Evolutionary conservation across 2,888 invertebrate genomes (phyloP).

Genomic region (Thymelicus sylvestris): DNA sequence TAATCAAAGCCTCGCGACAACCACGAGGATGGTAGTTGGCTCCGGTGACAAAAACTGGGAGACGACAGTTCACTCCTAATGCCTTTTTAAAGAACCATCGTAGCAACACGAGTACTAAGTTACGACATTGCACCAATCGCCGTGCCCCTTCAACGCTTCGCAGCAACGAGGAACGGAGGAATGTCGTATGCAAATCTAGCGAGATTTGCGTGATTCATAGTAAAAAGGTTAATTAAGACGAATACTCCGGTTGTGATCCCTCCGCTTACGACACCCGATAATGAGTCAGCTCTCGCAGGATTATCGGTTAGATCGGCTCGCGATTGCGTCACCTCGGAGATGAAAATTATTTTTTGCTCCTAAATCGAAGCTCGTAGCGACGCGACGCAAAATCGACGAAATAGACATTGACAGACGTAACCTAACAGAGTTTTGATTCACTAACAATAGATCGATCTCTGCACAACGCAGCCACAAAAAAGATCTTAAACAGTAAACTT

Average conservation of each 20-base stretch:
- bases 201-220: slow-evolving; percentile 67
- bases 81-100: slow-evolving; percentile 50
- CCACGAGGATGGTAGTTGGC: slow-evolving; percentile 56
- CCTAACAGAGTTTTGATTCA: slow-evolving; percentile 39
- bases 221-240: slow-evolving; percentile 65
- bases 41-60: slow-evolving; percentile 61
- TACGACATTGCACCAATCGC: neutral
- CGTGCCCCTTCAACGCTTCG: slow-evolving; percentile 34
- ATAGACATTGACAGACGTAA: slow-evolving; percentile 43
- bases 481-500: neutral
- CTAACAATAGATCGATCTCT: slow-evolving; percentile 38
- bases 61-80: slow-evolving; percentile 44
- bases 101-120: neutral
- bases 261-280: slow-evolving; percentile 36
- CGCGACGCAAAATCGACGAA: slow-evolving; percentile 42
- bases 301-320: slow-evolving; percentile 65
- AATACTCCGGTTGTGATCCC: slow-evolving; percentile 54
- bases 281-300: slow-evolving; percentile 66
- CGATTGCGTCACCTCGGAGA: slow-evolving; percentile 63
- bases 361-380: slow-evolving; percentile 40
- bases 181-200: slow-evolving; percentile 52
- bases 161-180: slow-evolving; percentile 47
- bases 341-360: slow-evolving; percentile 46
- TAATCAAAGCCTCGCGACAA: slow-evolving; percentile 64
- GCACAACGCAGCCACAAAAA: slow-evolving; percentile 22